Evolutionary conservation across 2,113 vertebrate genomes (phyloP).

Genomic region (Chrysochloris asiatica): DNA sequence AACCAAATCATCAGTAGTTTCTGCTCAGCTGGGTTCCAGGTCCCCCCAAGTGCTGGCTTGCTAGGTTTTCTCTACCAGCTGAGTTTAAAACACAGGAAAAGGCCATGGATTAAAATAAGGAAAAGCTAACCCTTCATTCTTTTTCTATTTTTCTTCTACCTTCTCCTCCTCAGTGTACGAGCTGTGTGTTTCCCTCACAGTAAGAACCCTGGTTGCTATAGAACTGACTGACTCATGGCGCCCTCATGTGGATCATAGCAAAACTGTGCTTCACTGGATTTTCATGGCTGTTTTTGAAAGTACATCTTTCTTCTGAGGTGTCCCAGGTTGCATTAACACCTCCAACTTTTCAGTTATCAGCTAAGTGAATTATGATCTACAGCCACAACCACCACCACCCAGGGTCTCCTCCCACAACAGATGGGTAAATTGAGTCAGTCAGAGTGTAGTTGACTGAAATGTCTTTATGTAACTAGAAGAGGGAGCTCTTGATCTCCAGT

Average conservation of each 20-base stretch:
- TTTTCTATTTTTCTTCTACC: background rate
- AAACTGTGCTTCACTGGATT: background rate
- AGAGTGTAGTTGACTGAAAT: background rate
- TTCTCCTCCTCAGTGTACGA: background rate
- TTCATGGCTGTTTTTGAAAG: background rate
- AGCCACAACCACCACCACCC: no score
- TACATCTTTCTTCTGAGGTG: background rate
- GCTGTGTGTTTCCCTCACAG: background rate
- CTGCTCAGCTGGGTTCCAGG: background rate
- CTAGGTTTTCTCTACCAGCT: background rate
- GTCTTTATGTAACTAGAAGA: background rate
- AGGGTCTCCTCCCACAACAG: background rate
- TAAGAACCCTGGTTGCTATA: background rate
- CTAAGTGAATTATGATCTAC: background rate
- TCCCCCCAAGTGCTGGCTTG: background rate
- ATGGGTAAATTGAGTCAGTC: constrained; percentile 52
- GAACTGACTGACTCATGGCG: background rate
- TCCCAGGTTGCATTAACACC: background rate
- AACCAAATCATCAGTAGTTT: constrained; percentile 47
- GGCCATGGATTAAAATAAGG: constrained; percentile 14
- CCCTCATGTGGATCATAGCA: background rate
- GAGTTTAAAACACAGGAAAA: background rate
- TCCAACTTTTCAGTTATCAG: background rate
- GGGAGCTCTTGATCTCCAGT: no score
- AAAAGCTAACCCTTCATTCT: background rate